phyloP scores from a whole-genome alignment of 1,140 invertebrate species.

The Colletes gigas region DNA sequence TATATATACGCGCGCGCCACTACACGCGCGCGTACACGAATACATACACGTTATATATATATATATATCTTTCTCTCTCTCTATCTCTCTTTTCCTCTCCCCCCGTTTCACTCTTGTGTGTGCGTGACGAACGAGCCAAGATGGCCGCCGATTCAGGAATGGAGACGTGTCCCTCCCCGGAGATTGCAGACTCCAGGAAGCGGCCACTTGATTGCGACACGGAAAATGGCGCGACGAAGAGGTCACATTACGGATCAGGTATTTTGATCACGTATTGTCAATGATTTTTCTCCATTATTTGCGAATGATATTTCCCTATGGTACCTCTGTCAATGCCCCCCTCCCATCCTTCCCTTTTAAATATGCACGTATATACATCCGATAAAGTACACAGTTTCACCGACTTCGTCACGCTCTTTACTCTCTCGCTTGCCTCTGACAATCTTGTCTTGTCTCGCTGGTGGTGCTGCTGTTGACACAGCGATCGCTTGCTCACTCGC shows the following conservation, averaged over 20 bases:
- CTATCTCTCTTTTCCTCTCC: slow-evolving; percentile 16
- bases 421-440: slow-evolving; percentile 48
- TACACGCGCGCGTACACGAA: too few species aligned
- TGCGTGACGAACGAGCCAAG: slow-evolving; percentile 80
- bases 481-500: slow-evolving; percentile 3
- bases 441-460: slow-evolving; percentile 33
- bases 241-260: slow-evolving; percentile 94
- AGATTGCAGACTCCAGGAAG: slow-evolving; percentile 91
- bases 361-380: not conserved
- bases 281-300: not conserved
- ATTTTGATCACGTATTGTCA: slow-evolving; percentile 71
- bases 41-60: not conserved
- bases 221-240: slow-evolving; percentile 92
- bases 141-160: slow-evolving; percentile 91
- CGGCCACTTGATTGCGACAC: slow-evolving; percentile 91
- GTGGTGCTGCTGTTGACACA: slow-evolving; percentile 56
- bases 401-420: slow-evolving; percentile 4
- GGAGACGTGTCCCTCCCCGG: slow-evolving; percentile 91
- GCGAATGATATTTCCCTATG: not conserved
- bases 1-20: slow-evolving; percentile 13
- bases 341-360: not conserved
- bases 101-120: slow-evolving; percentile 49
- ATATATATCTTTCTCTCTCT: too few species aligned
- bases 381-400: slow-evolving; percentile 24
- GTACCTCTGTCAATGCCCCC: slow-evolving; percentile 5